These are phyloP conservation scores for Plebejus melissa DNA, from an alignment of 2,888 invertebrate genomes.

Conservation along the genomic window DNA sequence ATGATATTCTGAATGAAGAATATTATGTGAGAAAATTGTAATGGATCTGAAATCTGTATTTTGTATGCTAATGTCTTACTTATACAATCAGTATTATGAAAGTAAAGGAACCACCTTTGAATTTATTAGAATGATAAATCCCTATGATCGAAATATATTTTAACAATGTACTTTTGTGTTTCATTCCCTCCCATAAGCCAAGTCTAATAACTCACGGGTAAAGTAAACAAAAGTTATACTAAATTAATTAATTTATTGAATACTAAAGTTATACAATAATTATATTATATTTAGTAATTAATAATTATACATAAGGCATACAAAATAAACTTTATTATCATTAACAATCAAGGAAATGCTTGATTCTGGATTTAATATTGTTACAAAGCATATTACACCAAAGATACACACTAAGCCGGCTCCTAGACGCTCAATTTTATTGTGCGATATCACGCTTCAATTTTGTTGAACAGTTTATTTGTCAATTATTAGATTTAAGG, in stretches of 20 bases:
- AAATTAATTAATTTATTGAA: conserved; percentile 1
- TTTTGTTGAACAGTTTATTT: too few relatives aligned
- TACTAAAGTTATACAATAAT: background rate
- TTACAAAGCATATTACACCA: background rate
- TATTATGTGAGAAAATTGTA: background rate
- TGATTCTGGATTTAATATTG: background rate
- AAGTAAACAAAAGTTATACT: background rate
- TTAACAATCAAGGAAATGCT: background rate
- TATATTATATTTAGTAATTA: background rate
- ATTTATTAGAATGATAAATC: background rate
- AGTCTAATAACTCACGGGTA: background rate
- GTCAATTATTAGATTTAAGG: too few relatives aligned
- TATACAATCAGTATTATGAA: background rate
- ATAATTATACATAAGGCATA: background rate
- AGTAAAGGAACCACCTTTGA: background rate
- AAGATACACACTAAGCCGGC: background rate
- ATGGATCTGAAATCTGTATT: background rate
- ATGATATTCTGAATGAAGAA: background rate
- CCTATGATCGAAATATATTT: background rate
- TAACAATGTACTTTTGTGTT: background rate
- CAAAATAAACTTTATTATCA: background rate
- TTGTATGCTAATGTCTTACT: background rate
- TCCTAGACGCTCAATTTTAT: too few relatives aligned
- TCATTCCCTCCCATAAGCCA: background rate
- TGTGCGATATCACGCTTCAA: too few relatives aligned